phyloP scores from a whole-genome alignment of 1,140 invertebrate genomes.

The Drepana arcuata region DNA sequence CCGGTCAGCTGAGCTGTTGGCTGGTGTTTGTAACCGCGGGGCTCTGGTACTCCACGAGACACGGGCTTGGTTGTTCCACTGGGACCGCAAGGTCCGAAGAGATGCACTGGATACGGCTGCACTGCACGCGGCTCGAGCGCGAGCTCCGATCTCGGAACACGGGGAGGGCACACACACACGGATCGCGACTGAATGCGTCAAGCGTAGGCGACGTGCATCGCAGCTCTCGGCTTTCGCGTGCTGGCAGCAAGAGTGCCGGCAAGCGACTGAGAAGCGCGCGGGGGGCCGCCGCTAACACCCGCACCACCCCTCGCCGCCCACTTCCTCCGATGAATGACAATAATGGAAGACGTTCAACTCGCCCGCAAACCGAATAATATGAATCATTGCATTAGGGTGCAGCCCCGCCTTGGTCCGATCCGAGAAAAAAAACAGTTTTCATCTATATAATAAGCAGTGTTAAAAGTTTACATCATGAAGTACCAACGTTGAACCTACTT shows the following conservation, averaged over 20 bases:
- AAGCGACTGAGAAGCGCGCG: slow-evolving; percentile 55
- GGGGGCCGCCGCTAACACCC: slow-evolving; percentile 45
- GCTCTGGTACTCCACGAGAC: slow-evolving; percentile 4
- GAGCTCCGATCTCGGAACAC: slow-evolving; percentile 40
- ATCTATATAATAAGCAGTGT: slow-evolving; percentile 8
- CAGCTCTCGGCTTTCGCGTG: slow-evolving; percentile 57
- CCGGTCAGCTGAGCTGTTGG: slow-evolving; percentile 53
- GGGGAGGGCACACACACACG: slow-evolving; percentile 57
- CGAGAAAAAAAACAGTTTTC: slow-evolving; percentile 27
- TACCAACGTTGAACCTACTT: too few species aligned
- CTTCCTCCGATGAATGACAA: slow-evolving; percentile 71
- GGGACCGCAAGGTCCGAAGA: slow-evolving; percentile 14
- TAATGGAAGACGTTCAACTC: slow-evolving; percentile 72
- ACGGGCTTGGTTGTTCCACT: slow-evolving; percentile 2
- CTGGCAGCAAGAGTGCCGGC: slow-evolving; percentile 60
- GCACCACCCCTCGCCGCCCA: slow-evolving; percentile 62
- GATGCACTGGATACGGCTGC: slow-evolving; percentile 27
- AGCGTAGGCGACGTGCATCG: slow-evolving; percentile 51
- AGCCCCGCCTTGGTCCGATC: slow-evolving; percentile 58
- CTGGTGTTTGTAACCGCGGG: slow-evolving; percentile 18
- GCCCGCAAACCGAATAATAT: slow-evolving; percentile 70
- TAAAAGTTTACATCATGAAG: background rate
- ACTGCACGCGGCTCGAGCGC: slow-evolving; percentile 42
- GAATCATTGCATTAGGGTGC: slow-evolving; percentile 72
- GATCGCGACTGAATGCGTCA: slow-evolving; percentile 47